Evolutionary conservation across 1,140 invertebrate genomes (phyloP), one percentile per base, ranked within the genome.

Genomic region (Drosophila nebulosa): DNA sequence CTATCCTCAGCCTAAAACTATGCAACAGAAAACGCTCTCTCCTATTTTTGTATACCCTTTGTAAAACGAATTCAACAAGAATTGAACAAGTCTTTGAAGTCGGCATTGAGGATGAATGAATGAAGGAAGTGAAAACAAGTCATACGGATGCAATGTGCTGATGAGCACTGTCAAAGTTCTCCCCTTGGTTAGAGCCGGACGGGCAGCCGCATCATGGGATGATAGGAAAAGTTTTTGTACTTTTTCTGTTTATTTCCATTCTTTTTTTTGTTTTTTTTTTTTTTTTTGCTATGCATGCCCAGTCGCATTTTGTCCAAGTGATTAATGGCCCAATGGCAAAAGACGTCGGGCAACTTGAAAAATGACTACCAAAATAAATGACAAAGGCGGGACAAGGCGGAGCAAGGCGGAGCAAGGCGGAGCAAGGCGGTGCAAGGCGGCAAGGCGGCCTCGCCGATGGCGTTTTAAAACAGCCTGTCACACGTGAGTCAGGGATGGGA

Each of bases 311-410:
- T 86, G 75, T 67, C 72, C 63, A 52, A 58, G 71, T 88, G 83
- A 88, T 88, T 88, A 88, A 88, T 88, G 83, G 64, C 63, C 42
- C 62, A 68, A 64, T 60, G 69, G 74, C 64, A 73, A 80, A 88
- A 86, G 83, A 88, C 71, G 83, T 88, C 83, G 81, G 83, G 81
- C 81, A 72, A 83, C 78, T 88, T 88, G 83, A 88, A 88, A 88
- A 88, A 88, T 88, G 88, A 83, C 78, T 79, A 66, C 66, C 74
- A 86, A 85, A 77, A 83, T 78, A 75, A 86, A 86, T 71, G 81
- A 81, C 58, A 39, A 27, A 68, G 69, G 66, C 39, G 62, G 67
- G 64, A 55, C 32, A 14, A 58, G 14, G 55, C 14, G 24, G 9
- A n/a, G n/a, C n/a, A 27, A 68, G 69, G 66, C 39, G 62, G 67